Evolutionary conservation across 2,888 invertebrate genomes (phyloP), one percentile per base, ranked within the genome.

Genomic region (Eristalis arbustorum): DNA sequence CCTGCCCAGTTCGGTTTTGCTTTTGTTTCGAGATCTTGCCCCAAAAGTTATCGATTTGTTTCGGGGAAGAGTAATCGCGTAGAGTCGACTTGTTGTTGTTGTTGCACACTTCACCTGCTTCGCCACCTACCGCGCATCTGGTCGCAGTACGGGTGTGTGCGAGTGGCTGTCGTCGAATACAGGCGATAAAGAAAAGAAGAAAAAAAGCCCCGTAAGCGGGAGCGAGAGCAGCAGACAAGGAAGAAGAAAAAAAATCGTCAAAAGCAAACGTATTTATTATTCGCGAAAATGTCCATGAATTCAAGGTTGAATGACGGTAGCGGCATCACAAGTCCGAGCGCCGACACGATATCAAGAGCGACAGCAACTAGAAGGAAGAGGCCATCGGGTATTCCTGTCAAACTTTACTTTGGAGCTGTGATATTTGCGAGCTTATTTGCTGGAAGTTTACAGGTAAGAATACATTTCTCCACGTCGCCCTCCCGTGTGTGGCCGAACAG

Each of bases 401-500:
- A 88, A 87, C 83, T 75, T 75, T 74, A 66, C 61, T 88, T 87
- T 74, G 88, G 89, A 76, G 83, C 89, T 89, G 89, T 89, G 89
- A 89, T 89, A 88, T 89, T 89, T 89, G 87, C 87, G 81, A 89
- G 88, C 88, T 87, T 89, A 74, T 88, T 89, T 88, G 88, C 88
- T 84, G 88, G 81, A 69, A 89, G 89, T 84, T 82, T 87, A 88
- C 89, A 89, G 89, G 89, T 89, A 88, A 89, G 88, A 64, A 18
- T 11, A 14, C 40, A 1, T 14, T 88, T 96, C 8, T 31, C n/a
- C n/a, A n/a, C n/a, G n/a, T 5, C 31, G 8, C 10, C 0, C 31
- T 10, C 31, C 31, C 31, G 18, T 18, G 18, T 59, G 18, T 59
- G 59, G 59, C 14, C 25, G 25, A 25, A 25, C 96, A 94, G 89